Evolutionary conservation across 2,888 invertebrate genomes (phyloP), one percentile per base, ranked within the genome.

Genomic region (Stictocephala bisonia): DNA sequence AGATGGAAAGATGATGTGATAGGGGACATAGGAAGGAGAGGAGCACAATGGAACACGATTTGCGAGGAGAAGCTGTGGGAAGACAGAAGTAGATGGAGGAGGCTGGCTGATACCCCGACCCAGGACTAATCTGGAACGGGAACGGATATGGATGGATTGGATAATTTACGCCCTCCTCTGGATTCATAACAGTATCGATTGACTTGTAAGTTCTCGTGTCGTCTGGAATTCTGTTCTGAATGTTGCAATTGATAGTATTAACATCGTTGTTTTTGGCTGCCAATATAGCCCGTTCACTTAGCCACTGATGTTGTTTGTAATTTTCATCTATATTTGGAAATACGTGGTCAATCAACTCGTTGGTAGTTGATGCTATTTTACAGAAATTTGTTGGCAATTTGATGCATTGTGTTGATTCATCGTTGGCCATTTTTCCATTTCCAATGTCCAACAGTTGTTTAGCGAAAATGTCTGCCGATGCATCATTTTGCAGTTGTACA

Each of bases 371-470:
- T 27, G 58, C 31, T 20, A 74, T 50, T n/a, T 44, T 72, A 70
- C 74, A 75, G 50, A 77, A 78, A 44, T 75, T 76, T 26, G 20
- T 31, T 56, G 74, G 73, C 2, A 76, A 41, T 53, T 64, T 48
- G 11, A 74, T 74, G 9, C 31, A 72, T 58, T 71, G 50, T 27
- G 75, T 74, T 31, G 60, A 26, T 72, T 15, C 56, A 50, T 77
- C 48, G 31, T 72, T 11, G 35, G 22, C 22, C 7, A 78, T 53
- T 69, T 50, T 75, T 20, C 75, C 79, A 20, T 78, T 74, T 15
- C 77, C 75, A 76, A 78, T 75, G 18, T 77, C 68, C 15, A 79
- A 67, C 66, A 77, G 73, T 73, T 74, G 68, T 40, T 76, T 60
- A 15, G 72, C 72, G 58, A 77, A 78, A 60, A 20, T 2, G 51